Evolutionary conservation across 2,113 vertebrate species (phyloP).

Genomic region (Gallinago jamesoni): DNA sequence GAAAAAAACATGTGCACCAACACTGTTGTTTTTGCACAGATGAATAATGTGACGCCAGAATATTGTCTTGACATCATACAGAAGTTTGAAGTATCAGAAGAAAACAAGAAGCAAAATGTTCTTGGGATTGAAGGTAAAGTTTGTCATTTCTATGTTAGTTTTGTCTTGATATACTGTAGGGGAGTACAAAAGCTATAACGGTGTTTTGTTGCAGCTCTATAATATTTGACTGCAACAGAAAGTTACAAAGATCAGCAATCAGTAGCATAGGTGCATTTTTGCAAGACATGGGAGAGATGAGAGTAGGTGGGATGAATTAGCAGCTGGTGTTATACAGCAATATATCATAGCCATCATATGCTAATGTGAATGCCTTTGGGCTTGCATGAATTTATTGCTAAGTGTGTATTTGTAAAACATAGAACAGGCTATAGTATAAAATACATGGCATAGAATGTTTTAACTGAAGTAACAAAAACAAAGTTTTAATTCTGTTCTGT

Average conservation of each 20-base stretch:
- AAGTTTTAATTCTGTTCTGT: neutral
- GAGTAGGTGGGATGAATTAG: neutral
- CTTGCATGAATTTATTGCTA: neutral
- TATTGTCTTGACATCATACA: conserved; percentile 90
- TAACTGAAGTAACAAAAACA: neutral
- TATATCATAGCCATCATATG: neutral
- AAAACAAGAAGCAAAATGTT: conserved; percentile 88
- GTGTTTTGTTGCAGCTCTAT: neutral
- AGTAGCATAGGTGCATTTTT: neutral
- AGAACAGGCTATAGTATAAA: too few species aligned
- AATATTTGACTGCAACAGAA: neutral
- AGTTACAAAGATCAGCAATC: neutral
- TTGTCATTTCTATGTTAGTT: neutral
- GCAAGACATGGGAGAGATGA: neutral
- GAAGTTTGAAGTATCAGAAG: conserved; percentile 93
- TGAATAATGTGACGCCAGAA: conserved; percentile 89
- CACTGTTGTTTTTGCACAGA: conserved; percentile 76
- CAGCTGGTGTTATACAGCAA: neutral
- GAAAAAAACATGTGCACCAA: neutral
- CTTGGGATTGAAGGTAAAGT: conserved; percentile 93
- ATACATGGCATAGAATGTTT: neutral
- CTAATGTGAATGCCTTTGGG: neutral
- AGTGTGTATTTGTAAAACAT: neutral
- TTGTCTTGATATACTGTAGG: neutral
- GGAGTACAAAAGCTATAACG: neutral